Percentiles rank a stretch among this genome's conserved stretches.
phyloP scores from a whole-genome alignment of 2,797 vertebrate species.

The Oreochromis mossambicus region DNA sequence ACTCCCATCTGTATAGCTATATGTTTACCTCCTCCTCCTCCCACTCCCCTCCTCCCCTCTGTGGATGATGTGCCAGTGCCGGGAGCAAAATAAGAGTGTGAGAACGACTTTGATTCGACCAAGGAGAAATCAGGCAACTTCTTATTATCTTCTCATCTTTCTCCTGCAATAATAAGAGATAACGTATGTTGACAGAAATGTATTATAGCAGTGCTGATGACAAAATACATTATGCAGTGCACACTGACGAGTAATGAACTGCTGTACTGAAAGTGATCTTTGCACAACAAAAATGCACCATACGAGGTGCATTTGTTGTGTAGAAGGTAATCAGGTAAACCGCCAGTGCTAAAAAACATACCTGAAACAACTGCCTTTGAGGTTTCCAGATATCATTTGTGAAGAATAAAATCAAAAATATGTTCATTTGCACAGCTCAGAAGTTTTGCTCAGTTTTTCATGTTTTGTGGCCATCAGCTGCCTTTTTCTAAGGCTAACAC shows the following conservation, averaged over 20 bases:
- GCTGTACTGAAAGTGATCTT: background rate
- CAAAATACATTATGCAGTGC: background rate
- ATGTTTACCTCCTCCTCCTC: conserved; percentile 33
- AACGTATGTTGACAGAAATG: background rate
- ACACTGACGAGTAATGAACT: background rate
- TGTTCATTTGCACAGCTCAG: background rate
- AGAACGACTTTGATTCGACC: conserved; percentile 52
- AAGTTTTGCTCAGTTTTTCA: background rate
- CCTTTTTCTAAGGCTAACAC: conserved; percentile 15
- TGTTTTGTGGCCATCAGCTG: background rate
- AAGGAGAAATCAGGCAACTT: conserved; percentile 25
- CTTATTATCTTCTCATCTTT: background rate
- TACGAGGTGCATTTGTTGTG: background rate
- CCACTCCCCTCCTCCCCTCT: conserved; percentile 7
- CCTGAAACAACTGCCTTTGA: background rate
- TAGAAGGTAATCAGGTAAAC: background rate
- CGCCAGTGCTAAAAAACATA: background rate
- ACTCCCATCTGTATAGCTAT: conserved; percentile 59
- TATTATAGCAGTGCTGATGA: background rate
- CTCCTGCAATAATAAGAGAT: background rate
- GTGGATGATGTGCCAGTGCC: conserved; percentile 12
- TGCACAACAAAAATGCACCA: background rate
- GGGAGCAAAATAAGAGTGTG: conserved; percentile 22
- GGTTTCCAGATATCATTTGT: background rate
- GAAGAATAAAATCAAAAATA: background rate